Conservation (phyloP, 2,888 invertebrate genomes). For the Prosapia bicincta region DNA sequence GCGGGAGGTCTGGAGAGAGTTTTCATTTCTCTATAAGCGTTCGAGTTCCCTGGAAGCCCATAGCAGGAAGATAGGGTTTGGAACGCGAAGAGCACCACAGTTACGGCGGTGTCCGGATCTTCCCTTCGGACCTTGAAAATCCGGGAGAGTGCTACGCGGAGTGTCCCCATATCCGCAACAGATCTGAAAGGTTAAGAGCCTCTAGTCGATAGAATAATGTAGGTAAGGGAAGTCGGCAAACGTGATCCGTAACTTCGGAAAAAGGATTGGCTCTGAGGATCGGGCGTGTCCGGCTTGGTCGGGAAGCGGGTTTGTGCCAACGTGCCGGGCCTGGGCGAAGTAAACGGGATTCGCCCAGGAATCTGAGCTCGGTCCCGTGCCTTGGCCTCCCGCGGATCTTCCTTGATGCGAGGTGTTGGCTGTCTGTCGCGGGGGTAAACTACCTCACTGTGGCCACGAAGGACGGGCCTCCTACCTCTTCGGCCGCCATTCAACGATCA, state of each 20-base stretch:
- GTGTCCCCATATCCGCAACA: conserved; percentile 63
- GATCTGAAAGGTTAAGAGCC: conserved; percentile 70
- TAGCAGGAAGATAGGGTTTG: conserved; percentile 42
- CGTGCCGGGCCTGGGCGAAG: too few relatives aligned
- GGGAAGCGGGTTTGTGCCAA: too few relatives aligned
- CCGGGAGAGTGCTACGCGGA: conserved; percentile 45
- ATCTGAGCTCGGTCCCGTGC: too few relatives aligned
- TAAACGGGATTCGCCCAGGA: too few relatives aligned
- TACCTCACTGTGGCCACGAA: too few relatives aligned
- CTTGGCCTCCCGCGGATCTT: too few relatives aligned
- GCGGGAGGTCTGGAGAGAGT: conserved; percentile 44
- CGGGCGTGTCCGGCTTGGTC: too few relatives aligned
- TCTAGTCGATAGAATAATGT: conserved; percentile 65
- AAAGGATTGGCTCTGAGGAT: too few relatives aligned
- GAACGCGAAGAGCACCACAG: conserved; percentile 47
- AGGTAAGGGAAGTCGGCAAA: conserved; percentile 63
- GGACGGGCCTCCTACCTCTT: too few relatives aligned
- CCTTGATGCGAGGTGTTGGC: too few relatives aligned
- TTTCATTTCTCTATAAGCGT: conserved; percentile 41
- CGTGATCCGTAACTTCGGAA: conserved; percentile 63
- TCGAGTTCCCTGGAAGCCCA: conserved; percentile 41
- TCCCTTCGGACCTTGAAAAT: conserved; percentile 48
- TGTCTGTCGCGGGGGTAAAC: too few relatives aligned
- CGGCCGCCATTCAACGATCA: too few relatives aligned
- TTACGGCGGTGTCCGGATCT: conserved; percentile 50